Evolutionary conservation across 1,140 invertebrate genomes (phyloP), one percentile per base, ranked within the genome.

Genomic region (Augochlora pura): DNA sequence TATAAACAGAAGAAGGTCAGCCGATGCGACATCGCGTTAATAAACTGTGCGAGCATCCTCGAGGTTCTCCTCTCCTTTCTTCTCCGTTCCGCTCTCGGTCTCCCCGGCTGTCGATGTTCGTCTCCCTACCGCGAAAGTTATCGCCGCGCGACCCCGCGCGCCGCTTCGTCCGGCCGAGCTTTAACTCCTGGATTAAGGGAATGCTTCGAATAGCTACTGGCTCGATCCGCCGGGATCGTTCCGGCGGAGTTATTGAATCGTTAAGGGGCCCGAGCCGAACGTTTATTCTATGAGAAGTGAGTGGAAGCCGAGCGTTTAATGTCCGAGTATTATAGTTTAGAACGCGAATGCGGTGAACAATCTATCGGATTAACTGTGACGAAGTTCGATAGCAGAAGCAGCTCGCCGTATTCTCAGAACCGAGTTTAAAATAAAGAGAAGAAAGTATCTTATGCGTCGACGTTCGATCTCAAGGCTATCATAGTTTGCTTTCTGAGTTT

Each of bases 1-100:
- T 84, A 84, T 88, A 81, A 86, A 84, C 84, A 59, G 81, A 85
- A 65, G 80, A 87, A 88, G 88, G 84, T 85, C 88, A 82, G 83
- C 27, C 79, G 65, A 82, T 67, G 82, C 79, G 83, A 86, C 84
- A 79, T 67, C 84, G 82, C 83, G 68, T 90, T 86, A 87, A 87
- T 88, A 88, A 89, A 88, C 78, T 62, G 60, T 46, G 54, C 62
- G 68, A n/a, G 63, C 39, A 60, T 81, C 66, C 59, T 32, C 32
- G 32, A 32, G 32, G 1, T 32, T 32, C 32, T 60, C 14, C 18
- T 32, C 57, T 32, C 57, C 21, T 59, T 42, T 59, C 23, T 74
- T 64, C 18, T 60, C 70, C 60, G 46, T 21, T 69, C 69, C 65
- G n/a, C 42, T n/a, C 5, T 0, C 54, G 42, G 21, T 2, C 57